Conservation (phyloP, 2,113 vertebrate genomes). For the Tupaia chinensis region DNA sequence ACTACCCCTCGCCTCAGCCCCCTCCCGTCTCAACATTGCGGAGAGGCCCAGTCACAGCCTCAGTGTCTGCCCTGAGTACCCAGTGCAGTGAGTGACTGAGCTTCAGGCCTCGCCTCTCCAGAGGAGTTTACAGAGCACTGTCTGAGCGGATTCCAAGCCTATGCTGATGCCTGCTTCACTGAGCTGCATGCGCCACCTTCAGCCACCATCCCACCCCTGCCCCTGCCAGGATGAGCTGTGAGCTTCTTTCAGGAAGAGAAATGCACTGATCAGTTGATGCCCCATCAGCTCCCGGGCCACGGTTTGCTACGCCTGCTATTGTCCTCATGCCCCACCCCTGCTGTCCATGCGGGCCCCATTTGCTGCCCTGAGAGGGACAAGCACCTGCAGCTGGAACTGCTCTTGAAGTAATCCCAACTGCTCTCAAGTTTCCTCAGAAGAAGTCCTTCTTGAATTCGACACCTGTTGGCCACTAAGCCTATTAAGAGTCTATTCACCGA, state of each 20-base stretch:
- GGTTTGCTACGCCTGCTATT: neutral
- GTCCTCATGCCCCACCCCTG: neutral
- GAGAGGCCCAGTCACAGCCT: neutral
- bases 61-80: neutral
- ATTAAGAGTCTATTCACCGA: neutral
- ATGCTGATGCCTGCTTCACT: neutral
- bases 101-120: neutral
- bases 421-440: conserved; percentile 25
- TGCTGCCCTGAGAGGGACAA: neutral
- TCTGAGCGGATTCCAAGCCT: no score
- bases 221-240: neutral
- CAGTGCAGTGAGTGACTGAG: neutral
- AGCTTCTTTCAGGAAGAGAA: conserved; percentile 34
- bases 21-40: fast-evolving
- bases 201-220: neutral
- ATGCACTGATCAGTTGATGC: neutral
- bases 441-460: conserved; percentile 21
- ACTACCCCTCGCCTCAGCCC: no score
- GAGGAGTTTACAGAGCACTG: neutral
- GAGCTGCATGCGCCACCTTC: fast-evolving
- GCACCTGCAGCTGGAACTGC: neutral
- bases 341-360: neutral
- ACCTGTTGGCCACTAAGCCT: conserved; percentile 44
- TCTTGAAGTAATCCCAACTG: neutral
- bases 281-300: fast-evolving